Evolutionary conservation across 2,888 invertebrate genomes (phyloP), one percentile per base, ranked within the genome.

Genomic region (Palloptera scutellata): DNA sequence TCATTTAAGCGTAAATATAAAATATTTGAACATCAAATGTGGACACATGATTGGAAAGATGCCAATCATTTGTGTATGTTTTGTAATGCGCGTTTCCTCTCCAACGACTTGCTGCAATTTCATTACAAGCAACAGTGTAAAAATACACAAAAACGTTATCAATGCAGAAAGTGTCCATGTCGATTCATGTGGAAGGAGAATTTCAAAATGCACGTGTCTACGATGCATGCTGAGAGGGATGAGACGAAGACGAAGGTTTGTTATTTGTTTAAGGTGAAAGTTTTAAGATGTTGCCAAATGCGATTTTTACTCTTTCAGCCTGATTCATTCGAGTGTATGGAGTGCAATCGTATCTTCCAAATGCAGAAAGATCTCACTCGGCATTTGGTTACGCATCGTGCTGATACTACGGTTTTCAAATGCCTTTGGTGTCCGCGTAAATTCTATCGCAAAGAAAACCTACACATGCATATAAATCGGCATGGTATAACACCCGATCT

Each of bases 1-100:
- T 66, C 66, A 10, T 78, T 82, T 61, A 64, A 74, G 20, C 77
- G 84, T 1, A 83, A 81, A 65, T 78, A 83, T 68, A 78, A 80
- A 70, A 72, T 83, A 0, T 81, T 78, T 62, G 77, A 78, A 13
- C 84, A 84, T 70, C 82, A 84, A 68, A 68, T 74, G 42, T 74
- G 72, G 4, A 68, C 71, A 9, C 84, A 84, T 65, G 67, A 59
- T 3, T 77, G 88, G 76, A 85, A 87, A 0, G 87, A 88, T 61
- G 82, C 86, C 0, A 86, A 86, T 0, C 81, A 84, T 41, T 83
- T 86, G 40, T 89, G 89, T 71, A 81, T 82, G 42, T 80, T 85
- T 17, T 89, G 89, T 74, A 81, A 85, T 19, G 86, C 87, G 78
- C 79, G 86, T 42, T 89, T 88, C 73, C 86, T 87, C 0, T 86